Conservation (phyloP, 2,113 vertebrate genomes). For the Puntigrus tetrazona region DNA sequence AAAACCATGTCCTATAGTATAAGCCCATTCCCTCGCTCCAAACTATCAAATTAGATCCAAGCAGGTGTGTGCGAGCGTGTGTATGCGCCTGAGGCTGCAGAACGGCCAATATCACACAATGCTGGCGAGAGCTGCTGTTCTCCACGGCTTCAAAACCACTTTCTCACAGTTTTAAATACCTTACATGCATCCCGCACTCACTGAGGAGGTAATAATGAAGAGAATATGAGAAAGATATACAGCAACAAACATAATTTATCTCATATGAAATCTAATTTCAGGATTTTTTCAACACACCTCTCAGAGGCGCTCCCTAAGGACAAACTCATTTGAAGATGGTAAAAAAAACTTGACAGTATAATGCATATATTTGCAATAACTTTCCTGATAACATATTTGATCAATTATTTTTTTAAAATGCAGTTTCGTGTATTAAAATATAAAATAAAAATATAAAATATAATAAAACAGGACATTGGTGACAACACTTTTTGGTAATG, state of each 20-base stretch:
- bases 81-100: constrained; percentile 1
- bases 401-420: not conserved
- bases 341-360: not conserved
- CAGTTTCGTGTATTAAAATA: not conserved
- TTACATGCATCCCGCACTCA: constrained; percentile 26
- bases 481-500: too few relatives aligned
- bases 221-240: not conserved
- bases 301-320: not conserved
- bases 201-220: constrained; percentile 1
- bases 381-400: not conserved
- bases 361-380: not conserved
- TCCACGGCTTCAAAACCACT: constrained; percentile 24
- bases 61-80: constrained; percentile 2
- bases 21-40: constrained; percentile 16
- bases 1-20: constrained; percentile 25
- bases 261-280: constrained; percentile 11
- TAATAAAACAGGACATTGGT: too few relatives aligned
- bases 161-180: constrained; percentile 29
- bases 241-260: not conserved
- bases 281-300: not conserved
- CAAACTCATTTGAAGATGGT: not conserved
- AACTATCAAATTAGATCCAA: constrained; percentile 26
- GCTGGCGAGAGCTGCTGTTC: constrained; percentile 35
- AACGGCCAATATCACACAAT: constrained; percentile 53
- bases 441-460: too few relatives aligned